Evolutionary conservation across 2,797 vertebrate genomes (phyloP), one percentile per base, ranked within the genome.

Genomic region (Psittacula derbiana): DNA sequence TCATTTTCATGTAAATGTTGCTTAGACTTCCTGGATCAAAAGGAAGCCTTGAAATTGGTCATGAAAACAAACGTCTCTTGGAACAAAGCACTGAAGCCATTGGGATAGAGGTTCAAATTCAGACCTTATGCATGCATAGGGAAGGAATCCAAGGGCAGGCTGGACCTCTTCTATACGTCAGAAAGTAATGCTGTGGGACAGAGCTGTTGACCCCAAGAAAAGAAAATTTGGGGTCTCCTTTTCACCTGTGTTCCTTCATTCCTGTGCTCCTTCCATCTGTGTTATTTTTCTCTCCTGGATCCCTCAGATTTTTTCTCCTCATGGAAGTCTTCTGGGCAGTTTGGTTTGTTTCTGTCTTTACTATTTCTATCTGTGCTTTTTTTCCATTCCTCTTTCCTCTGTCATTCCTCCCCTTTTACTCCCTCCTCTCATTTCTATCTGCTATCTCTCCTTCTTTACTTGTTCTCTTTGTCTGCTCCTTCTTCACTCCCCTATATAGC

Each of bases 1-100:
- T n/a, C 20, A 57, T 95, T 97, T 96, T 94, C 81, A 73, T 76
- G 74, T 91, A 81, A 74, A 65, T 20, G 44, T 72, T 94, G n/a
- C 81, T 80, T 69, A 81, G 80, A 75, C 55, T 83, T 88, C 72
- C 64, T 65, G 65, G 74, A 74, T 93, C 44, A 78, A 81, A 36
- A 78, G 52, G 61, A 94, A 87, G 38, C 20, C n/a, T 69, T 64
- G 55, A 38, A 57, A 61, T 52, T 88, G 55, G n/a, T n/a, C 38
- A 60, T 31, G 25, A 72, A 73, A 60, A 61, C 16, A 89, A 86
- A 74, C 10, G 16, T 57, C 11, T 62, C 62, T 33, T 86, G 62
- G 84, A 84, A 95, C 55, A 84, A 83, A 95, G 57, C 1, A 1
- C 52, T 20, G 30, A 36, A 94, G 62, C 3, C 12, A 52, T 53